Conservation (phyloP, 1,140 invertebrate species). For the Drosophila dunni region DNA sequence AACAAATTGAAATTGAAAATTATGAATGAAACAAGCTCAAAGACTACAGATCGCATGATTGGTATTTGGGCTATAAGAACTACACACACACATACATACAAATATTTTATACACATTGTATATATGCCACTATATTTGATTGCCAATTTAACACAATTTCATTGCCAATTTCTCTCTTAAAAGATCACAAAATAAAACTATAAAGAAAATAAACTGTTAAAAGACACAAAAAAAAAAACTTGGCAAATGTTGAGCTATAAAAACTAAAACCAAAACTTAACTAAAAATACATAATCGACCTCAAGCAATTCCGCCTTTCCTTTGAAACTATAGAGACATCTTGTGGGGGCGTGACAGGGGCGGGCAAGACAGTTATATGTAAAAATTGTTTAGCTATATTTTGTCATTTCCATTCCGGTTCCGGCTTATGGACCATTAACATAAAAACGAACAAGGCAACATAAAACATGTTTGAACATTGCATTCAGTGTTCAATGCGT, state of each 20-base stretch:
- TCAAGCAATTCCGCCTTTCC: conserved; percentile 68
- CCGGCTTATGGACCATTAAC: conserved; percentile 71
- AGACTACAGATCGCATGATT: not conserved
- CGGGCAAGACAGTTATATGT: not conserved
- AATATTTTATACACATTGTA: not conserved
- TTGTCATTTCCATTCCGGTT: conserved; percentile 48
- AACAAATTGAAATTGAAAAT: not conserved
- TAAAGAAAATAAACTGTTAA: not conserved
- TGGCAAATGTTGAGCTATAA: conserved; percentile 18
- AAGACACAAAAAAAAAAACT: conserved; percentile 16
- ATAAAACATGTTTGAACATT: conserved; percentile 57
- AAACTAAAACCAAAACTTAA: conserved; percentile 35
- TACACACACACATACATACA: not conserved
- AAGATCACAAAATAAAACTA: conserved; percentile 8
- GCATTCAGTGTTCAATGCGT: conserved; percentile 70
- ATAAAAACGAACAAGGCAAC: conserved; percentile 55
- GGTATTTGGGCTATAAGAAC: not conserved
- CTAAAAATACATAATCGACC: conserved; percentile 37
- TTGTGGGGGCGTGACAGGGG: not conserved
- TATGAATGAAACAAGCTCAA: not conserved
- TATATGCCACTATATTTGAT: conserved; percentile 1
- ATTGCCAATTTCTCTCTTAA: conserved; percentile 21
- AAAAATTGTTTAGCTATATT: conserved; percentile 28
- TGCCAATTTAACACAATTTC: conserved; percentile 24
- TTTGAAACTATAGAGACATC: conserved; percentile 24